Base-by-base conservation (phyloP, 2,888 invertebrate genomes). In the Resseliella maxima region DNA sequence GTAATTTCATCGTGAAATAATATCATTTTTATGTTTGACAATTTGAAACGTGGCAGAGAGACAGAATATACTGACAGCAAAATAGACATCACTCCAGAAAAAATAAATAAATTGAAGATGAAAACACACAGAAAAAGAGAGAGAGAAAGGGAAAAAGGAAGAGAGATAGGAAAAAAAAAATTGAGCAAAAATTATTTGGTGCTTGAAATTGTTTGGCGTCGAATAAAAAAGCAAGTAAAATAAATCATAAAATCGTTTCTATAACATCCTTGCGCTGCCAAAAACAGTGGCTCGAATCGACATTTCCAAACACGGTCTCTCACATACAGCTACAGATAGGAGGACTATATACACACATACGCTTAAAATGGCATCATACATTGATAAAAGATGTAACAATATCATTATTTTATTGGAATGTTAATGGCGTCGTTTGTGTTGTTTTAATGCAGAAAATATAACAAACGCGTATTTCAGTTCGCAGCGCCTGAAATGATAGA, bases 391-490 rank as follows among this genome's bases (percentile, higher is more conserved):
- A 31, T 72, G 72, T 38, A 83, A 83, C 38, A 83, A 83, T 83
- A 83, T 83, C 83, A 83, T 83, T 83, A 36, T 72, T 83, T 83
- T 38, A 83, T 83, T 38, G 83, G 38, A 83, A 83, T 83, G 83
- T 36, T 83, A 83, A 83, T 83, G 83, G 83, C 83, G 83, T 83
- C 83, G 83, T 72, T 72, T 72, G 72, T 72, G 72, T 72, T 72
- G 72, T 72, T 72, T 72, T 72, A 72, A 72, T 72, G 72, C 72
- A 72, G 72, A 72, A 72, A 72, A 31, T 72, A 72, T 72, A 72
- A 72, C 72, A 35, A 72, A 35, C 27, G 72, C 72, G 72, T 72
- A 72, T 72, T 72, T 35, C 31, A 31, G 72, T 35, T 72, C 46
- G 8, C 2, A 31, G 5, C 6, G 3, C 72, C n/a, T n/a, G n/a